Evolutionary conservation across 2,113 vertebrate species (phyloP), one percentile per base, ranked within the genome.

Genomic region (Peucedramus taeniatus): DNA sequence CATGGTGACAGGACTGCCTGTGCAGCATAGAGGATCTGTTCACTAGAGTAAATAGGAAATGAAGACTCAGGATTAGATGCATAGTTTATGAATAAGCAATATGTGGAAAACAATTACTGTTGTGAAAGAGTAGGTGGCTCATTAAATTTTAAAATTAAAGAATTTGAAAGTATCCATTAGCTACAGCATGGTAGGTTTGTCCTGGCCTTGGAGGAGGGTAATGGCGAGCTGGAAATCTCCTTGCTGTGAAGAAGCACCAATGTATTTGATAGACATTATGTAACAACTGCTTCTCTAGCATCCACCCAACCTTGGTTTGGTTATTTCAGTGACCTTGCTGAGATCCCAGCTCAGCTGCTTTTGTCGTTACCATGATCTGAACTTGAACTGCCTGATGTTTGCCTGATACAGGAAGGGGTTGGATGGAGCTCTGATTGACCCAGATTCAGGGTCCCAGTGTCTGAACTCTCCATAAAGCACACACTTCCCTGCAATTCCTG

Each of bases 81-180:
- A 37, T 85, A 93, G 84, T 96, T 91, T 86, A 87, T 92, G 70
- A 85, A 78, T 51, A 92, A 94, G 61, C 64, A 87, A 18, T 90
- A 90, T 66, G 37, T 79, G 50, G 53, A 47, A 60, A 95, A 84
- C 51, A 83, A 78, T 94, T 85, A 51, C 63, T 56, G 20, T 80
- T 64, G 59, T 86, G 66, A 72, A 93, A 66, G 59, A 80, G 39
- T 59, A 49, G 63, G 64, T 84, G 24, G 33, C 56, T 91, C 35
- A 44, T 93, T 93, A 83, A 54, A 83, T 77, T 91, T 93, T 90
- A 15, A 90, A 90, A 39, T 42, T 49, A 44, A 74, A 56, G 31
- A 63, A 63, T 83, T 88, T 86, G 39, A 88, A 90, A 70, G n/a
- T 50, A 13, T 47, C 56, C 37, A 51, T n/a, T 64, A 71, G 50